These are phyloP conservation scores for Eupithecia subfuscata DNA, from an alignment of 2,888 invertebrate genomes.

Conservation along the genomic window DNA sequence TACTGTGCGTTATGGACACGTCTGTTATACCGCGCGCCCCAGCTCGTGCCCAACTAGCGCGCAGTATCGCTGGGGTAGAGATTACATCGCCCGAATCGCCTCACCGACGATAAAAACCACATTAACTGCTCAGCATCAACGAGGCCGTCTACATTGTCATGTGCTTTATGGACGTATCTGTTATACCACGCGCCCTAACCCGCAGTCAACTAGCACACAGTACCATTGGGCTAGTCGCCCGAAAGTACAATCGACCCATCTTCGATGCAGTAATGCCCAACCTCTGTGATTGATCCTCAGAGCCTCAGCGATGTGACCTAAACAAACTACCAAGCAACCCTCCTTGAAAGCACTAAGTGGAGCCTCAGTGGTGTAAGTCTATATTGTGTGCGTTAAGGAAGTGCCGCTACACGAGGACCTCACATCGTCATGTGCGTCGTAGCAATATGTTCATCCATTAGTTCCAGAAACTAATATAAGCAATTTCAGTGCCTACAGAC, in stretches of 20 bases:
- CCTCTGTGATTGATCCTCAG: neutral
- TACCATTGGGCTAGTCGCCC: neutral
- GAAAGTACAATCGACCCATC: neutral
- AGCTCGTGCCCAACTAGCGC: slow-evolving; percentile 28
- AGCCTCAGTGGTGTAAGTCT: neutral
- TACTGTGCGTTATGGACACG: slow-evolving; percentile 57
- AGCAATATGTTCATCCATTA: neutral
- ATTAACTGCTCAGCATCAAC: neutral
- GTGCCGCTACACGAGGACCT: neutral
- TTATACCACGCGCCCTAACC: neutral
- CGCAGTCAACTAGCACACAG: neutral
- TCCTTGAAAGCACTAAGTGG: neutral
- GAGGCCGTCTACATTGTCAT: neutral
- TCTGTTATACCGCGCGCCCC: slow-evolving; percentile 94
- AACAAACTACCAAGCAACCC: neutral
- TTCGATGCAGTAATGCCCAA: too few species aligned
- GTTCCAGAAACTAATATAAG: neutral
- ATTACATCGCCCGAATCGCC: neutral
- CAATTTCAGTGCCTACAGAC: neutral
- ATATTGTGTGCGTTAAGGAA: neutral
- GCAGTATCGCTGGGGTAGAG: neutral
- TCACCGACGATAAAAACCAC: neutral
- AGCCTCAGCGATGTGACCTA: neutral
- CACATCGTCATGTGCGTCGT: neutral
- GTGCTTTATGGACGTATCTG: neutral